Evolutionary conservation across 2,888 invertebrate species (phyloP), one percentile per base, ranked within the genome.

Genomic region (Idaea biselata): DNA sequence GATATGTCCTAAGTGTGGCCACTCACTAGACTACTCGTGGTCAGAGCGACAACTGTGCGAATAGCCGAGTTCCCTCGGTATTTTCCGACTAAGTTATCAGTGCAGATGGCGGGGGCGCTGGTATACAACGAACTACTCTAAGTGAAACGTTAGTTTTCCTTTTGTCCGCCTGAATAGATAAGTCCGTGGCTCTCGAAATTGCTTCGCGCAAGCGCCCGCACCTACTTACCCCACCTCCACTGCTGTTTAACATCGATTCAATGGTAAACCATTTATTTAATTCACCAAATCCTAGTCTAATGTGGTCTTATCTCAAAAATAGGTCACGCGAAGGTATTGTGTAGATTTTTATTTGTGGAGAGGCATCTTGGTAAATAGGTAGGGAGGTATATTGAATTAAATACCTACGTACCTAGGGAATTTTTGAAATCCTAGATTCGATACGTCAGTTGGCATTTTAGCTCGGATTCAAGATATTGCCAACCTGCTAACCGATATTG

Each of bases 181-280:
- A 25, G 25, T 5, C 3, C 56, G 11, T 6, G 16, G 11, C 6
- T 16, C 6, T 6, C 7, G 11, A 14, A 18, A 17, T 56, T 11
- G 18, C 7, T 14, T 18, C 56, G 56, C 56, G 56, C 56, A 56
- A 56, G 56, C 56, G 56, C 56, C 56, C 56, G 56, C 56, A 16
- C 56, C 56, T 18, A 18, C 55, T 56, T 14, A 14, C 56, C 56
- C 56, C 56, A 56, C 56, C 18, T 18, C 18, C 17, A 18, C 18
- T 11, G 17, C 16, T 18, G 11, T 18, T 18, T 56, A 14, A 16
- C 56, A 56, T 56, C 56, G 56, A 56, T 56, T 56, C 56, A 56
- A 3, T 17, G 56, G 18, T 18, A 17, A 18, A 11, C 56, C 56
- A 56, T 11, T 56, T 56, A 17, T 18, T 14, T 56, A 11, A 11